Conservation (phyloP, 2,113 vertebrate species). For the Semnornis frantzii region DNA sequence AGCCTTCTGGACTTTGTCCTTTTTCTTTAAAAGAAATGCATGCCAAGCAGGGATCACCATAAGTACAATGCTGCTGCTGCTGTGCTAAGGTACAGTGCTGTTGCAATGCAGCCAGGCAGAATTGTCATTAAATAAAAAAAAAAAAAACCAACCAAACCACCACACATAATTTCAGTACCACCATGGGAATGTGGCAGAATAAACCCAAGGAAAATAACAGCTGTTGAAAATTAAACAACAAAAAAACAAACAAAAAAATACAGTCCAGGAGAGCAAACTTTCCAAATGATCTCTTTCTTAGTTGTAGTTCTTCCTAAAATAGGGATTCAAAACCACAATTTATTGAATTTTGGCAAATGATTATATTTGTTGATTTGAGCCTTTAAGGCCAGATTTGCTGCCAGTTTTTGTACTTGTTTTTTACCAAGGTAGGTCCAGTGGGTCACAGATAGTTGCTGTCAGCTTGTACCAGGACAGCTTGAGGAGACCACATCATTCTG, state of each 20-base stretch:
- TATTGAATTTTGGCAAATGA: neutral
- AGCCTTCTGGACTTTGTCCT: slow-evolving; percentile 5
- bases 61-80: neutral
- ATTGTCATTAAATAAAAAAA: too few species aligned
- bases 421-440: neutral
- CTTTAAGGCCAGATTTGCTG: neutral
- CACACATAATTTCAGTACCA: neutral
- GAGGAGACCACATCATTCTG: neutral
- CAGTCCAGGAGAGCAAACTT: neutral
- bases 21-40: neutral
- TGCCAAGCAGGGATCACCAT: neutral
- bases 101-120: neutral
- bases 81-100: neutral
- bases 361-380: neutral
- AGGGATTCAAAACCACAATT: neutral
- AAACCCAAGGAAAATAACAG: neutral
- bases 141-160: too few species aligned
- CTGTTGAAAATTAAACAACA: neutral
- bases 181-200: neutral
- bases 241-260: neutral
- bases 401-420: neutral
- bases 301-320: neutral
- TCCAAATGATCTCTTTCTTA: neutral
- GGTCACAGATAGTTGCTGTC: neutral
- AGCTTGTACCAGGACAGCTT: neutral